phyloP scores from a whole-genome alignment of 2,113 vertebrate species.

The Bubalus kerabau region DNA sequence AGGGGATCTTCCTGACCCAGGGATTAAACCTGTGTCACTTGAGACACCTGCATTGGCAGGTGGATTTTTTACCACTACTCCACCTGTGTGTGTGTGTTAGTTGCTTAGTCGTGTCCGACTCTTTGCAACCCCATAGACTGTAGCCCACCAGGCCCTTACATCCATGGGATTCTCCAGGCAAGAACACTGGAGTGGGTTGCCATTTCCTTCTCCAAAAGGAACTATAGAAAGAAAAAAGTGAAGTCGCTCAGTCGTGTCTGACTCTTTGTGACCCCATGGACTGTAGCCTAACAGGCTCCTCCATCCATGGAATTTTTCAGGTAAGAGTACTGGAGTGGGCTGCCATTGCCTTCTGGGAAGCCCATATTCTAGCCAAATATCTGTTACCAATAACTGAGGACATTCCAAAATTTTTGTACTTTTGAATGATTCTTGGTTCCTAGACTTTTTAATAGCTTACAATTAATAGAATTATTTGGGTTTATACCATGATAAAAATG shows the following conservation, averaged over 20 bases:
- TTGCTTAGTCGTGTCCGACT: not conserved
- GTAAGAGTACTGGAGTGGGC: not conserved
- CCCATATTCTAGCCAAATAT: not conserved
- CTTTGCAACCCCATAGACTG: not conserved
- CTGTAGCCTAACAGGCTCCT: not conserved
- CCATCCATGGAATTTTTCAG: not conserved
- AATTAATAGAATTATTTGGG: not conserved
- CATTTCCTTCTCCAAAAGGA: not conserved
- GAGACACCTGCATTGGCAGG: not conserved
- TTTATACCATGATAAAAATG: not conserved
- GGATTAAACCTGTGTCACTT: not conserved
- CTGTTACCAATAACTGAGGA: not conserved
- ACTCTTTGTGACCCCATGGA: not conserved
- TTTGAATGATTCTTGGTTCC: not conserved
- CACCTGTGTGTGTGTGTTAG: not conserved
- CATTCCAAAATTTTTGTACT: not conserved
- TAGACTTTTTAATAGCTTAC: not conserved
- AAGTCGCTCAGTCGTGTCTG: accelerated
- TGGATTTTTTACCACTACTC: not conserved
- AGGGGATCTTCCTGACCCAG: not conserved
- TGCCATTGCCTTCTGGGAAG: not conserved
- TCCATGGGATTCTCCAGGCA: not conserved
- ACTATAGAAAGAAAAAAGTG: not conserved
- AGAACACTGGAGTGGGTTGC: not conserved
- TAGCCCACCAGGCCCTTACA: accelerated